Percentiles rank a stretch among this genome's conserved stretches.
Evolutionary conservation across 2,113 vertebrate genomes (phyloP).

Genomic region (Podarcis raffonei): DNA sequence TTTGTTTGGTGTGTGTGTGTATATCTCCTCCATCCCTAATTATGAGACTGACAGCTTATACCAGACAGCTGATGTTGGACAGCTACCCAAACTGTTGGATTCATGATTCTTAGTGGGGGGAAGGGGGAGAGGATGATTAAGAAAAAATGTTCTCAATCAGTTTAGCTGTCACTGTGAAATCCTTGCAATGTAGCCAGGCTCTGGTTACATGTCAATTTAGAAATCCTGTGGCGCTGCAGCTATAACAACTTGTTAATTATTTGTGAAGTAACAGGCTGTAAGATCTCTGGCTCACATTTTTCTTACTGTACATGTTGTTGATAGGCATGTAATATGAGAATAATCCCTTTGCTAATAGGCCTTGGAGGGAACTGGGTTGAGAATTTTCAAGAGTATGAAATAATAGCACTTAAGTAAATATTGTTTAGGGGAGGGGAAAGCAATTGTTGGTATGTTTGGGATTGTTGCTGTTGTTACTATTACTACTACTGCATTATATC

Average conservation of each 20-base stretch:
- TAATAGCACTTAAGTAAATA: background rate
- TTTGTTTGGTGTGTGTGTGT: too few species aligned
- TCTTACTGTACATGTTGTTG: conserved; percentile 60
- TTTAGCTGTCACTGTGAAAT: conserved; percentile 41
- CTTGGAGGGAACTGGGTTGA: background rate
- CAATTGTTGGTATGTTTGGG: background rate
- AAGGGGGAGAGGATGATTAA: background rate
- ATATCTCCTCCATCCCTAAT: background rate
- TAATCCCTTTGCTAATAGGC: background rate
- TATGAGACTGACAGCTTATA: conserved; percentile 10
- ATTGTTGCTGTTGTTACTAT: background rate
- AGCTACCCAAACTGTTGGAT: background rate
- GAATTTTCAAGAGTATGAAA: background rate
- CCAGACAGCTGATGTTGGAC: background rate
- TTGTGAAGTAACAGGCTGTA: conserved; percentile 41
- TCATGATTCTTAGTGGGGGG: conserved; percentile 41
- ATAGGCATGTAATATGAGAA: conserved; percentile 45
- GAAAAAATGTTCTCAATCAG: conserved; percentile 35
- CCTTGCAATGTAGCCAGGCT: conserved; percentile 26
- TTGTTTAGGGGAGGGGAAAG: background rate
- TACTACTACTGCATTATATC: background rate
- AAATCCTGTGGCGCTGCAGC: conserved; percentile 46
- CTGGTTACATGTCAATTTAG: conserved; percentile 56
- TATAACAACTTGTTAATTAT: conserved; percentile 58
- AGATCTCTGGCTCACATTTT: conserved; percentile 54